These are phyloP conservation scores for Acronicta alni DNA, from an alignment of 2,888 invertebrate species.

Conservation along the genomic window DNA sequence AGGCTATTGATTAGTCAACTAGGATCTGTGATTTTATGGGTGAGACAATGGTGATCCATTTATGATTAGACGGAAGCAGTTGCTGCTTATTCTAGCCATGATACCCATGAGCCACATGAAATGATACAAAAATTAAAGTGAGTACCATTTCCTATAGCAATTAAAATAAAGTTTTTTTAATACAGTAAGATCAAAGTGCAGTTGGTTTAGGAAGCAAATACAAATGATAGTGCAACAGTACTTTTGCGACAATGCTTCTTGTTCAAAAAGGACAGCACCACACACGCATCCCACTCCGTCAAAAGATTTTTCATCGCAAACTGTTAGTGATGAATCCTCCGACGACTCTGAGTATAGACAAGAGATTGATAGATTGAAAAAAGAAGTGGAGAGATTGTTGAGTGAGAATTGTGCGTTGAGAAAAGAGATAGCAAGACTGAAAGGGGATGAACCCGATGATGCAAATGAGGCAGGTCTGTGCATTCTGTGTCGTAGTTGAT, in stretches of 20 bases:
- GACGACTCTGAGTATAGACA: conserved; percentile 48
- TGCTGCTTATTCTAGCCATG: too few species aligned
- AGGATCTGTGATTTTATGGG: too few species aligned
- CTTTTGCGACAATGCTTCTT: conserved; percentile 58
- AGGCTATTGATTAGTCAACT: too few species aligned
- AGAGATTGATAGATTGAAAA: conserved; percentile 66
- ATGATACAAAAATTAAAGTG: neutral
- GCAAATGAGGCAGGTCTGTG: conserved; percentile 58
- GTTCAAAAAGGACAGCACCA: conserved; percentile 50
- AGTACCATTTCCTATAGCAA: neutral
- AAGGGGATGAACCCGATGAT: conserved; percentile 34
- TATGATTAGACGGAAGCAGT: too few species aligned
- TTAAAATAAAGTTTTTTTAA: conserved; percentile 12
- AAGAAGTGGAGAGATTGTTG: conserved; percentile 67
- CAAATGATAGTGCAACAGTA: conserved; percentile 56
- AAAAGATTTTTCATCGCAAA: conserved; percentile 8
- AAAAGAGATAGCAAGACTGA: conserved; percentile 69
- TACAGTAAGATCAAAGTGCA: conserved; percentile 29
- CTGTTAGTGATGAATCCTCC: conserved; percentile 9
- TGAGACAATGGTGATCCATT: too few species aligned
- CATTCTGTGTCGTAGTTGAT: conserved; percentile 39
- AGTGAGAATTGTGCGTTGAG: conserved; percentile 73
- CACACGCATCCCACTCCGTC: neutral
- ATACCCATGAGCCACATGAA: too few species aligned
- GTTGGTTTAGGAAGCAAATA: conserved; percentile 46